Base-by-base conservation (phyloP, 2,888 invertebrate genomes). In the Bellardia bayeri region DNA sequence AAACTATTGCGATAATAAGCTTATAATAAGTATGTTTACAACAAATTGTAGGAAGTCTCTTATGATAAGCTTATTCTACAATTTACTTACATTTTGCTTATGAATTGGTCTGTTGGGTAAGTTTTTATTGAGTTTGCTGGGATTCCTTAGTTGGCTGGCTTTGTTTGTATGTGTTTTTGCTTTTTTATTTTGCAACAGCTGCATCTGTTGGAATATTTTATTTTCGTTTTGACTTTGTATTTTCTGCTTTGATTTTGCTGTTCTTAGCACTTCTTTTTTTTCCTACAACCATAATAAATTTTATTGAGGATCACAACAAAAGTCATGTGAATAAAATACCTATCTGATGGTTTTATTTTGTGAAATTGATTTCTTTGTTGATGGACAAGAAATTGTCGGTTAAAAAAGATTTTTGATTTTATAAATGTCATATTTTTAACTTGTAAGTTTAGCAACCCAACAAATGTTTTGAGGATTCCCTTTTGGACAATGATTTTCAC, bases 311-410 rank as follows among this genome's bases (percentile, higher is more conserved):
- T 82, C 72, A 82, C 64, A 75, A 51, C 51, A 74, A 58, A 86
- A 74, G 82, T 82, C 78, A 82, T 86, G 82, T 86, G 82, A 86
- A 85, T 74, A 6, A 40, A 49, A 74, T 51, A 58, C 51, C n/a
- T 75, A 58, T 58, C n/a, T 75, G 33, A 68, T 51, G 58, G 40
- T 49, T 30, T 23, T 23, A 8, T 23, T 3, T 51, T 23, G 37
- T 14, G 23, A 64, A 75, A 63, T 49, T 51, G 49, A 49, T 63
- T 61, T 58, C 45, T 11, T 23, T 3, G 6, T 16, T 37, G 51
- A 3, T 33, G 49, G 5, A 51, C n/a, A 66, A 66, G 9, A 2
- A 45, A 13, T 66, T 16, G 23, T 45, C 13, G 45, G 9, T 13
- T 3, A 45, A 45, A 45, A 13, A 45, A 13, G 45, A 11, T 45